A percentile compares a stretch with the other conserved stretches of the same genome.
phyloP scores from a whole-genome alignment of 2,888 invertebrate genomes.

The Acanthosoma haemorrhoidale region DNA sequence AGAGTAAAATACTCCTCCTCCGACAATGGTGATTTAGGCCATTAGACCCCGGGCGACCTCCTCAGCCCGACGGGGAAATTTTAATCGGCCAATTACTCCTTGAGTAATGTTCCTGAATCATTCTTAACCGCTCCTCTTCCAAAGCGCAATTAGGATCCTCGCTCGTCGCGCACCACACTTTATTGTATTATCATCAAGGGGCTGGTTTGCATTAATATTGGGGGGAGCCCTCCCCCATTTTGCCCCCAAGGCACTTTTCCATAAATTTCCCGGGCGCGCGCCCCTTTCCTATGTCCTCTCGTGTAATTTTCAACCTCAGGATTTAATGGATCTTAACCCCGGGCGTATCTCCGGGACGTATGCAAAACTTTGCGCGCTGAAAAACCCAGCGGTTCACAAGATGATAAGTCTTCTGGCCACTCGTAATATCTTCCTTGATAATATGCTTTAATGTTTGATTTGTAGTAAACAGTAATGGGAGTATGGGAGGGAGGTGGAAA shows the following conservation, averaged over 20 bases:
- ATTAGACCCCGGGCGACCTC: not conserved
- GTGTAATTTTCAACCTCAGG: slow-evolving; percentile 12
- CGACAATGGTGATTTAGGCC: slow-evolving; percentile 16
- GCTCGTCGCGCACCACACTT: not conserved
- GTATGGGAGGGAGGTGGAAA: not conserved
- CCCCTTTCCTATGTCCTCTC: too few species aligned
- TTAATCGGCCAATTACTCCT: slow-evolving; percentile 13
- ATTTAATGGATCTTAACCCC: not conserved
- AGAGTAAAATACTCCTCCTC: not conserved
- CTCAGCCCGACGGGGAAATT: not conserved
- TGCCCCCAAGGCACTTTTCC: slow-evolving; percentile 8
- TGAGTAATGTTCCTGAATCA: slow-evolving; percentile 21
- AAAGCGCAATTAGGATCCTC: too few species aligned
- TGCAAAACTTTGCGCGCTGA: slow-evolving; percentile 4
- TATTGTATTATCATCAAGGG: not conserved
- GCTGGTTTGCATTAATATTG: not conserved
- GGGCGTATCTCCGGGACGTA: too few species aligned
- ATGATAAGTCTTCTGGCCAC: not conserved
- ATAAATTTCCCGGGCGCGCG: slow-evolving; percentile 24
- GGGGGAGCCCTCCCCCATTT: not conserved
- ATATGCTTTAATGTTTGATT: not conserved
- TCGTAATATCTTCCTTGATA: not conserved
- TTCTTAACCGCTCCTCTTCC: not conserved
- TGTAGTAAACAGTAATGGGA: not conserved
- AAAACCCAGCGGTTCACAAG: not conserved